Conservation (phyloP, 2,113 vertebrate genomes). For the Parus major region DNA sequence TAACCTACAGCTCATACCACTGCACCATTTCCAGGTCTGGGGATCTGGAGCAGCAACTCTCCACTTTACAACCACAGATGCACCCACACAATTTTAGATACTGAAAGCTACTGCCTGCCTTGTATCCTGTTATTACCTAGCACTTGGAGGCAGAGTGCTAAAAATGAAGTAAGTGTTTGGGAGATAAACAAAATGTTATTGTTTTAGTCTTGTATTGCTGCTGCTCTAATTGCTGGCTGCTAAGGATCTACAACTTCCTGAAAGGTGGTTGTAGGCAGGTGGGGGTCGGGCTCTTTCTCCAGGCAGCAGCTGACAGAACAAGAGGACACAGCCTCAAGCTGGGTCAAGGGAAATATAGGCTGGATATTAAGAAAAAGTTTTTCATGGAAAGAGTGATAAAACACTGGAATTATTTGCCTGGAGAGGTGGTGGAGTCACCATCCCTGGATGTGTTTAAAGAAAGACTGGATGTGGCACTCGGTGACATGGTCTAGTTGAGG, state of each 20-base stretch:
- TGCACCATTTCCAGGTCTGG: not conserved
- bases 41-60: not conserved
- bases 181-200: not conserved
- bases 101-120: not conserved
- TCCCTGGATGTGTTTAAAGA: too few species aligned
- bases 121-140: not conserved
- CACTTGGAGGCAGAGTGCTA: conserved; percentile 3
- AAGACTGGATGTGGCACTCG: too few species aligned
- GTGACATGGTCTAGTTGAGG: too few species aligned
- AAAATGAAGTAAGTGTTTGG: not conserved
- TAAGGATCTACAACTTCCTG: not conserved
- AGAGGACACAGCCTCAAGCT: too few species aligned
- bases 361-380: too few species aligned
- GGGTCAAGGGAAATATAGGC: too few species aligned
- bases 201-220: not conserved
- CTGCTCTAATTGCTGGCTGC: not conserved
- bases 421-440: too few species aligned
- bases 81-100: not conserved
- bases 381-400: too few species aligned
- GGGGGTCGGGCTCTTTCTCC: too few species aligned
- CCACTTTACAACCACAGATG: not conserved
- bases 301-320: too few species aligned
- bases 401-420: too few species aligned
- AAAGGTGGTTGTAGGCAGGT: too few species aligned
- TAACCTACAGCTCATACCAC: not conserved